These are phyloP conservation scores for Thamnophis elegans DNA, from an alignment of 2,797 vertebrate species.

Conservation along the genomic window DNA sequence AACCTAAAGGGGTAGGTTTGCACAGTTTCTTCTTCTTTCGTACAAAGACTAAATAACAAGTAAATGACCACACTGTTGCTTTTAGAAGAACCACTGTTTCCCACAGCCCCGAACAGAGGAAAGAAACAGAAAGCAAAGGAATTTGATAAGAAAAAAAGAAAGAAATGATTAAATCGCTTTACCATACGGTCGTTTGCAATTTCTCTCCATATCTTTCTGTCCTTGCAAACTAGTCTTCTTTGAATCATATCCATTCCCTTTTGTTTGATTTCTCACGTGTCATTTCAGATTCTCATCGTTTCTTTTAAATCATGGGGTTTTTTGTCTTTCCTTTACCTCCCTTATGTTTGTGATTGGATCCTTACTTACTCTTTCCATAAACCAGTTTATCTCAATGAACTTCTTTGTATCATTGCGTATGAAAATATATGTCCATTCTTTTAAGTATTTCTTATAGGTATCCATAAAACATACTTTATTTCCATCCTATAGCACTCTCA, in stretches of 20 bases:
- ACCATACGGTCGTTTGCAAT: rapidly evolving
- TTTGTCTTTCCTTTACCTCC: not conserved
- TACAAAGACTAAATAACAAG: not conserved
- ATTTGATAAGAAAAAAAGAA: not conserved
- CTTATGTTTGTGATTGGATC: not conserved
- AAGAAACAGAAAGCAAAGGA: not conserved
- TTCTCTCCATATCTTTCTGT: not conserved
- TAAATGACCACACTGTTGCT: not conserved
- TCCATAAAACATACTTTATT: not conserved
- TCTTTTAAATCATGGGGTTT: not conserved
- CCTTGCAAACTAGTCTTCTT: not conserved
- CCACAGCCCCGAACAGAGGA: not conserved
- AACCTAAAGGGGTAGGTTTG: constrained; percentile 89
- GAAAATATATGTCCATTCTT: not conserved
- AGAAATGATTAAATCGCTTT: not conserved
- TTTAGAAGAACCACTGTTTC: not conserved
- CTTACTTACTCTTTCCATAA: not conserved
- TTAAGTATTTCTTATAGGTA: not conserved
- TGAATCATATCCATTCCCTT: not conserved
- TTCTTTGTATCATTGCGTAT: not conserved
- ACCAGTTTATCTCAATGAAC: not conserved
- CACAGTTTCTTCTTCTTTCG: not conserved
- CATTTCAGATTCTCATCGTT: not conserved
- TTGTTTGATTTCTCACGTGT: not conserved
- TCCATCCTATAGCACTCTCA: not conserved